Conservation (phyloP, 2,888 invertebrate species). For the Epinotia brunnichana region DNA sequence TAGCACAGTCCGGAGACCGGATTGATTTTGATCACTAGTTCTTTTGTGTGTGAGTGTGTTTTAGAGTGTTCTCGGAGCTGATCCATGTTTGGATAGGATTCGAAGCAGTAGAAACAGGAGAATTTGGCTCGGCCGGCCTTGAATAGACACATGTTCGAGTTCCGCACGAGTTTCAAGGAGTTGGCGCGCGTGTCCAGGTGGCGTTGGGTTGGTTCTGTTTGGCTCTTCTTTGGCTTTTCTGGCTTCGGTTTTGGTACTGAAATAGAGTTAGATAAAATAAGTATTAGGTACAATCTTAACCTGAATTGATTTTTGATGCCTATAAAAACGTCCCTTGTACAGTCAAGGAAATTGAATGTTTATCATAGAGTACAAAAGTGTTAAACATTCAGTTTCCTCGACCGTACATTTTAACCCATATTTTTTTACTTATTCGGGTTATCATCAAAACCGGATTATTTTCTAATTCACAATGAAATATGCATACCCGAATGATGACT, state of each 20-base stretch:
- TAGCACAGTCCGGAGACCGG: slow-evolving; percentile 54
- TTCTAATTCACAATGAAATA: no score
- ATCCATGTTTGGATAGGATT: slow-evolving; percentile 53
- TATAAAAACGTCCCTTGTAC: no score
- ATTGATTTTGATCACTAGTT: slow-evolving; percentile 51
- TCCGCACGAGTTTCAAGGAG: slow-evolving; percentile 59
- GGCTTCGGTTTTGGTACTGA: slow-evolving; percentile 13
- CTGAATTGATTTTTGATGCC: no score
- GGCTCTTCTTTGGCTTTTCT: slow-evolving; percentile 10
- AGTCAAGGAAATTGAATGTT: no score
- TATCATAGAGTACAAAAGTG: no score
- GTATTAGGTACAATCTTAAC: no score
- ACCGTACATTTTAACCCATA: no score
- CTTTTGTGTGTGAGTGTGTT: slow-evolving; percentile 51
- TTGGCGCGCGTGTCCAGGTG: slow-evolving; percentile 53
- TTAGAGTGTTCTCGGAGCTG: slow-evolving; percentile 56
- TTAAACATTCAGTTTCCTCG: no score
- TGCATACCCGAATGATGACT: no score
- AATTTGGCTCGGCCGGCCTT: slow-evolving; percentile 60
- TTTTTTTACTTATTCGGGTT: no score
- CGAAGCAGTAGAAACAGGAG: slow-evolving; percentile 60
- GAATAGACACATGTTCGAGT: slow-evolving; percentile 66
- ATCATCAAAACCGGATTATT: no score
- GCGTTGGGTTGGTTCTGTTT: slow-evolving; percentile 35
- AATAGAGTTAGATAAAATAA: neutral